Base-by-base conservation (phyloP, 2,113 vertebrate species). In the Tychaedon coryphoeus region DNA sequence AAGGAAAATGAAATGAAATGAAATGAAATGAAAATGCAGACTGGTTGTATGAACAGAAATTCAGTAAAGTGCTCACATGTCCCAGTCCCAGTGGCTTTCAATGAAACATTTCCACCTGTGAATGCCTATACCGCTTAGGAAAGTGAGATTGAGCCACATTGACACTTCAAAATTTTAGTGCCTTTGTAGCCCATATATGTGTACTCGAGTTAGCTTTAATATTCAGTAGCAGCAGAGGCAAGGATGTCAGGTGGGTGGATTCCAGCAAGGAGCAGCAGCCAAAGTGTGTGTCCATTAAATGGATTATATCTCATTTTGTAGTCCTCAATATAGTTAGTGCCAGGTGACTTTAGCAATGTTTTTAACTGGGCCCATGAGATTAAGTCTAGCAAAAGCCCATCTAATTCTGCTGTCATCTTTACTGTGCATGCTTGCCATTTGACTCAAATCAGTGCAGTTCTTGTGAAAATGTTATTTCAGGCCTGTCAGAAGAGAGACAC, bases 391-490 rank as follows among this genome's bases (percentile, higher is more conserved):
- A 73, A 76, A 88, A 92, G 33, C 45, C 60, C 62, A 31, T 75
- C 62, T 73, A 73, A 62, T 91, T 80, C 67, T 92, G 31, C 79
- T 90, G 79, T 90, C 91, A 57, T 56, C 45, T 79, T 78, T 53
- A 25, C 50, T 88, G 50, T 88, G 45, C 36, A 61, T 53, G 83
- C 58, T 8, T 91, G 83, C 76, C 2, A 1, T 83, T 92, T 88
- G 58, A 69, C 64, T 91, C 42, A 72, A 62, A 61, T 82, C 66
- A 54, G 58, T 51, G 45, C 45, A 57, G 48, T 61, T 85, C 78
- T 90, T 73, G 38, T 79, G 75, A 86, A 95, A 92, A 90, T 83
- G 53, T 76, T 90, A 80, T 95, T 94, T 88, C 91, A 94, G 94
- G 75, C 79, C 82, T 95, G 79, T 91, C 83, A 83, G 29, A 80